Conservation (phyloP, 1,140 invertebrate species). For the Reticulitermes speratus region DNA sequence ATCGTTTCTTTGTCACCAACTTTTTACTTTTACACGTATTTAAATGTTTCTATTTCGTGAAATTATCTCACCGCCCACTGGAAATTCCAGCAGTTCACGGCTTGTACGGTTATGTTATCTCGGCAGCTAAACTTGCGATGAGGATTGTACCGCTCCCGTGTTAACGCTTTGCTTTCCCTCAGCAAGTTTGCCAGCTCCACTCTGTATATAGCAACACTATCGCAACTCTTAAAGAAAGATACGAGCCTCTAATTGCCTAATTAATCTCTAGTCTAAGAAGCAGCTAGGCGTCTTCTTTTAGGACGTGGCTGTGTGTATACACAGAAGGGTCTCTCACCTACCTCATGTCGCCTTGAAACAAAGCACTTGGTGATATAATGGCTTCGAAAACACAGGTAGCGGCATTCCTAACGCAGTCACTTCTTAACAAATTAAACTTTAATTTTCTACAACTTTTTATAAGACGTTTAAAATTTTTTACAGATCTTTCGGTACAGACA, state of each 20-base stretch:
- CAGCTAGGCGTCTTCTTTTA: not conserved
- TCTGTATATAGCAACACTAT: constrained; percentile 16
- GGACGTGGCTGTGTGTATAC: not conserved
- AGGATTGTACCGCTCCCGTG: not conserved
- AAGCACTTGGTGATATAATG: not conserved
- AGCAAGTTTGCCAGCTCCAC: not conserved
- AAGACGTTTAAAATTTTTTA: not conserved
- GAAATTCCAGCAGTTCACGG: too few species aligned
- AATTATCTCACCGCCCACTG: too few species aligned
- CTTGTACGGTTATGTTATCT: not conserved
- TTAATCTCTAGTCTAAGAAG: constrained; percentile 22
- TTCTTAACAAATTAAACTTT: not conserved
- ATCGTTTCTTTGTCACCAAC: too few species aligned
- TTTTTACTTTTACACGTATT: too few species aligned
- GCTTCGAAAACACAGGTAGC: not conserved
- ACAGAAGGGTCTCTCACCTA: not conserved
- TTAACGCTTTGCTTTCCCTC: not conserved
- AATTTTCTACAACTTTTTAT: not conserved
- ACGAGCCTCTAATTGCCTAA: constrained; percentile 25
- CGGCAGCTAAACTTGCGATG: not conserved
- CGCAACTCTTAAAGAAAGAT: not conserved
- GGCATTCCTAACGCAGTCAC: not conserved
- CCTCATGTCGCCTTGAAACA: not conserved
- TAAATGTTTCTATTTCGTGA: too few species aligned
- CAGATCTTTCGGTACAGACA: too few species aligned